These are phyloP conservation scores for Zonotrichia leucophrys DNA, from an alignment of 2,113 vertebrate species.

Conservation along the genomic window DNA sequence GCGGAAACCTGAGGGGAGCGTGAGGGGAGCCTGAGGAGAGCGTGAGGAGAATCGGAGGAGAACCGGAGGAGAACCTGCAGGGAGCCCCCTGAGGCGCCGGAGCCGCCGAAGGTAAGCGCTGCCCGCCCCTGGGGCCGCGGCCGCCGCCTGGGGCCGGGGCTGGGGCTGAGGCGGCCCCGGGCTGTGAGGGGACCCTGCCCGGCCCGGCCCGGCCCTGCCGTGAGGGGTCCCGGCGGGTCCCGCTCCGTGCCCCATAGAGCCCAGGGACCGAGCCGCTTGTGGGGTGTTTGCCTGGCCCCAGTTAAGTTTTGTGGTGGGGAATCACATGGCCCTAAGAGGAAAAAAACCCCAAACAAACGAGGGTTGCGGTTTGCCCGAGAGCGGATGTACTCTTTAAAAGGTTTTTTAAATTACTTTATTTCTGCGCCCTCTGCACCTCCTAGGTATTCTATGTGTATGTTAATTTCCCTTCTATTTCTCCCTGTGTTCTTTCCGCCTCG, in stretches of 20 bases:
- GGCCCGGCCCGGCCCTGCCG: neutral
- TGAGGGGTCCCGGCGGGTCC: neutral
- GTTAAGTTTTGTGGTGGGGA: neutral
- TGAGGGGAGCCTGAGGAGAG: neutral
- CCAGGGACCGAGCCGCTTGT: neutral
- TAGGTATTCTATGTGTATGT: rapidly evolving
- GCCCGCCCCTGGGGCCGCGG: neutral
- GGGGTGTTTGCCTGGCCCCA: neutral
- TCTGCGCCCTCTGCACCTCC: neutral
- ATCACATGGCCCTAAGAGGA: neutral
- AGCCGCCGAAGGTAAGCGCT: neutral
- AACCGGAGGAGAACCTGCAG: neutral
- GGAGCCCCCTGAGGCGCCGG: neutral
- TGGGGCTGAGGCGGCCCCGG: neutral
- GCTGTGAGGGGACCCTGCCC: neutral
- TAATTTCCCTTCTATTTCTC: rapidly evolving
- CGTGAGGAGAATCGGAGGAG: neutral
- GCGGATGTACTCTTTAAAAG: neutral
- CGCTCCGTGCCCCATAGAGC: neutral
- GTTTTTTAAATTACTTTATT: neutral
- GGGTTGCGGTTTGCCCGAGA: neutral
- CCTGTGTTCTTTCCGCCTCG: rapidly evolving
- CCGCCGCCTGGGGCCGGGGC: neutral
- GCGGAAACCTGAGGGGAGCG: neutral
- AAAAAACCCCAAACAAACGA: neutral